Evolutionary conservation across 1,140 invertebrate genomes (phyloP), one percentile per base, ranked within the genome.

Genomic region (Cotesia chilonis): DNA sequence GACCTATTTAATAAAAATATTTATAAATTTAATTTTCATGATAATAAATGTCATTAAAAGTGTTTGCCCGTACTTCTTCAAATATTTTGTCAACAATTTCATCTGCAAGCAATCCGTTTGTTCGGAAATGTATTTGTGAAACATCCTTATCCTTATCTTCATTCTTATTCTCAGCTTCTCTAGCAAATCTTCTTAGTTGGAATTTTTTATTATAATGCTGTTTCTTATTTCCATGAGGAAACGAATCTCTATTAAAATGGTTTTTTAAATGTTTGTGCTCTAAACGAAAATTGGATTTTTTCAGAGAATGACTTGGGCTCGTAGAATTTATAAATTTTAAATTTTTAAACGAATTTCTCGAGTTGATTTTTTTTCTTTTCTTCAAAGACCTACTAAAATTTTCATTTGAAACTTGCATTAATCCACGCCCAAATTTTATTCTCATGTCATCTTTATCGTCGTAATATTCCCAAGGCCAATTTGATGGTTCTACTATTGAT

Each of bases 21-120:
- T 7, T 9, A 47, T 47, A 6, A 6, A 47, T 47, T 55, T 2
- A 55, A 55, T 55, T 20, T 14, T 6, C 5, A 55, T 12, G 12
- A 14, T 55, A 55, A 55, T 14, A 55, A 59, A 20, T 59, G n/a
- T 59, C 4, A 28, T 55, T 55, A 14, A 55, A 10, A 14, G 1
- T 59, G 10, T 35, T 17, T 20, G 9, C 7, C 57, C 17, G 9
- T 59, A 59, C 57, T 59, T 59, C 4, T 9, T 79, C 73, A 69
- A 80, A 82, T 59, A 82, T 81, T 47, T 75, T 76, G n/a, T 82
- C 74, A n/a, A 82, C 80, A 17, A 82, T 82, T 68, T 80, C 80
- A 9, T 75, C 77, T 9, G 79, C 77, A 4, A 82, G 69, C 17
- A 79, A 77, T 2, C 78, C 81, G 38, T 74, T 76, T n/a, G 79